phyloP scores from a whole-genome alignment of 2,797 vertebrate species.

The Dicrostonyx torquatus region DNA sequence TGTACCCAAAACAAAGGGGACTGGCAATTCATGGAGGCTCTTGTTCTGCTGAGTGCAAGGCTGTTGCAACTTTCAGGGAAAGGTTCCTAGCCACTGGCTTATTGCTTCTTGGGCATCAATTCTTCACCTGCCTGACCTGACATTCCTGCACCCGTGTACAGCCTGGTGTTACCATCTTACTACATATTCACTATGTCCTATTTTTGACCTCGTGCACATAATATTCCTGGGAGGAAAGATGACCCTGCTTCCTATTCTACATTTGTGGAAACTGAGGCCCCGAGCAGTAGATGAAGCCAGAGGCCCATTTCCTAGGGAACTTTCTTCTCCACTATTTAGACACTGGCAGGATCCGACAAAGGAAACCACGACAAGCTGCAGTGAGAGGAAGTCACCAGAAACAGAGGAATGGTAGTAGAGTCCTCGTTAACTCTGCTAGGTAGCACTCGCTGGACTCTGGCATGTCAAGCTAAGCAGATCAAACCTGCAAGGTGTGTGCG shows the following conservation, averaged over 20 bases:
- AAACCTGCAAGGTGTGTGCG: not conserved
- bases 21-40: not conserved
- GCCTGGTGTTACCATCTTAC: not conserved
- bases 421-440: not conserved
- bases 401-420: no score
- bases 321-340: not conserved
- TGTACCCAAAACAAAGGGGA: not conserved
- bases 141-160: not conserved
- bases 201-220: no score
- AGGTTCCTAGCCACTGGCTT: not conserved
- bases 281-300: not conserved
- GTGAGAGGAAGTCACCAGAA: not conserved
- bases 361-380: not conserved
- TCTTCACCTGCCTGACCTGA: not conserved
- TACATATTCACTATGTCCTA: fast-evolving
- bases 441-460: not conserved
- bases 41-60: not conserved
- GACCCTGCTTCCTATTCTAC: not conserved
- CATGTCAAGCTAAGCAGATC: not conserved
- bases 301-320: not conserved
- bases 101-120: not conserved
- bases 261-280: not conserved
- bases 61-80: no score
- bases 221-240: not conserved
- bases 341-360: not conserved